phyloP scores from a whole-genome alignment of 2,888 invertebrate species.

The Callyntrura sp. region DNA sequence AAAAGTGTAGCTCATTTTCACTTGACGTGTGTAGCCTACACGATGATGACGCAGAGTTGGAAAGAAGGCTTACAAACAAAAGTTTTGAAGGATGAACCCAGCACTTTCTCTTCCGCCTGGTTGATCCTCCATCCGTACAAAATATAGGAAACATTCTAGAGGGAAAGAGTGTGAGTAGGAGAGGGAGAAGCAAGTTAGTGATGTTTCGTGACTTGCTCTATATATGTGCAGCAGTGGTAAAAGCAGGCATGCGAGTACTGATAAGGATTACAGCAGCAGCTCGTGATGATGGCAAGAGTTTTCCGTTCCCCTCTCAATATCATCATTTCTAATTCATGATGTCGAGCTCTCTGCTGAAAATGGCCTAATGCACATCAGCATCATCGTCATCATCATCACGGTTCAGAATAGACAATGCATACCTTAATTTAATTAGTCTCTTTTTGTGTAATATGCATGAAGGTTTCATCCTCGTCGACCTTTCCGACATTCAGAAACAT shows the following conservation, averaged over 20 bases:
- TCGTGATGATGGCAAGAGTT: neutral
- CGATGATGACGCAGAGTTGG: neutral
- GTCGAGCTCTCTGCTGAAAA: neutral
- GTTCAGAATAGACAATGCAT: slow-evolving; percentile 29
- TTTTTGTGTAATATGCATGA: slow-evolving; percentile 61
- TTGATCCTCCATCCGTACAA: neutral
- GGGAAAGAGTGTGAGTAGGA: too few relatives aligned
- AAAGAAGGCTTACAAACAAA: slow-evolving; percentile 19
- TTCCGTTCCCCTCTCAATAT: neutral
- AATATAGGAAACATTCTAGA: neutral
- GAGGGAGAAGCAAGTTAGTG: too few relatives aligned
- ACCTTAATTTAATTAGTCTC: slow-evolving; percentile 69
- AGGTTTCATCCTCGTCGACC: slow-evolving; percentile 17
- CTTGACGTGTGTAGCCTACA: neutral
- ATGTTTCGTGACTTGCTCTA: slow-evolving; percentile 1
- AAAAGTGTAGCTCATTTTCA: slow-evolving; percentile 43
- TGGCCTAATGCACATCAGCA: slow-evolving; percentile 15
- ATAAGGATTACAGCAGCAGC: slow-evolving; percentile 24
- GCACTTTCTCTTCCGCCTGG: slow-evolving; percentile 36
- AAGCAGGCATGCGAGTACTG: slow-evolving; percentile 28
- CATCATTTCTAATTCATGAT: slow-evolving; percentile 50
- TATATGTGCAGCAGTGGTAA: neutral
- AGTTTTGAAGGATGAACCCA: neutral
- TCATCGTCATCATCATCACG: neutral
- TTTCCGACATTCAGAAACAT: neutral